These are phyloP conservation scores for Sphenodon punctatus DNA, from an alignment of 2,797 vertebrate species.

Conservation along the genomic window DNA sequence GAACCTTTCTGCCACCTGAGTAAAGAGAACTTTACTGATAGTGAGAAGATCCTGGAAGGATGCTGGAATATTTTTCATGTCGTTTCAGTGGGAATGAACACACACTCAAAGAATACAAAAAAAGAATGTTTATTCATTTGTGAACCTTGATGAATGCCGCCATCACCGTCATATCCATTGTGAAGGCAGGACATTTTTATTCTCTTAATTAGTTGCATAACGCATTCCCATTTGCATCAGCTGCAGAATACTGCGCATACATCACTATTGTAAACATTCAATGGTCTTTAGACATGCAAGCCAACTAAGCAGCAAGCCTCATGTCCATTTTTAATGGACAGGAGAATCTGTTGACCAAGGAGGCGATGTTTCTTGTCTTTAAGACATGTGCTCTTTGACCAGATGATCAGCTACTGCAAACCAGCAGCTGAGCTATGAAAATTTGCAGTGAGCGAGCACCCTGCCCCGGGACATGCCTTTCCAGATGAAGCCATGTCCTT, in stretches of 20 bases:
- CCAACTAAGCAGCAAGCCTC: not conserved
- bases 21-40: constrained; percentile 26
- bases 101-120: not conserved
- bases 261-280: not conserved
- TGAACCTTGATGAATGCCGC: constrained; percentile 26
- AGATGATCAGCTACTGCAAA: too few relatives aligned
- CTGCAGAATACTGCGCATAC: not conserved
- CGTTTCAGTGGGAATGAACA: constrained; percentile 16
- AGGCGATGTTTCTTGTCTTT: too few relatives aligned
- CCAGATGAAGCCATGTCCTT: too few relatives aligned
- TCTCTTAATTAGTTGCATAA: not conserved
- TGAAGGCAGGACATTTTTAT: not conserved
- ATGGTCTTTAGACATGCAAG: not conserved
- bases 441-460: too few relatives aligned
- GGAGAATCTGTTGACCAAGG: too few relatives aligned
- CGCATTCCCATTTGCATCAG: not conserved
- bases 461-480: too few relatives aligned
- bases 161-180: not conserved
- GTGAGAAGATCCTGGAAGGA: constrained; percentile 22
- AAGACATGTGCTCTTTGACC: too few relatives aligned
- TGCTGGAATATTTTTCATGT: not conserved
- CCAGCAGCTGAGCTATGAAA: too few relatives aligned
- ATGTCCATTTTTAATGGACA: too few relatives aligned
- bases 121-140: constrained; percentile 31
- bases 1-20: not conserved